A percentile compares a stretch with the other conserved stretches of the same genome.
These are phyloP conservation scores for Philaethria dido DNA, from an alignment of 2,888 invertebrate genomes.

Conservation along the genomic window DNA sequence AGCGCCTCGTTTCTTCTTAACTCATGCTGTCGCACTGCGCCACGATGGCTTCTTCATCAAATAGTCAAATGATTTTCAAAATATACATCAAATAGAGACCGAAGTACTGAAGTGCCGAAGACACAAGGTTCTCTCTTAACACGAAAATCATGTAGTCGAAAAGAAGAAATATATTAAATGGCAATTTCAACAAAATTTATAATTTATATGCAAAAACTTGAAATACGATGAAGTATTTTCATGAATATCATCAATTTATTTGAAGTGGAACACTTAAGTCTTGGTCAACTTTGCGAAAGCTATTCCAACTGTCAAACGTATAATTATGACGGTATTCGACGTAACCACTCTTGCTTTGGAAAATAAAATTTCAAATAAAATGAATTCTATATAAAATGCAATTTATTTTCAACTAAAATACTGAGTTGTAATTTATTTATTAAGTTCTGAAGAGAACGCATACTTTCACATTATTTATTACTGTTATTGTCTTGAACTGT, in stretches of 20 bases:
- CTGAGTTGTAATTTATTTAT: constrained; percentile 18
- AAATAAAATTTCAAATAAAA: constrained; percentile 16
- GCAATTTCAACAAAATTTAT: background rate
- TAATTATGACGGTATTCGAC: constrained; percentile 30
- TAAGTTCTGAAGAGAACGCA: constrained; percentile 16
- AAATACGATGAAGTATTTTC: constrained; percentile 10
- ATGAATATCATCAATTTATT: constrained; percentile 15
- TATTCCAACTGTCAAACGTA: constrained; percentile 38
- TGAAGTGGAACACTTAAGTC: constrained; percentile 16
- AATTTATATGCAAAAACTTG: constrained; percentile 7
- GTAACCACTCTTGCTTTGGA: background rate
- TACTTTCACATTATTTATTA: constrained; percentile 14
- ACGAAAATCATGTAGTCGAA: no score
- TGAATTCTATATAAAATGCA: constrained; percentile 2
- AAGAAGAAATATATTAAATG: background rate
- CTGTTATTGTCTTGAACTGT: background rate
- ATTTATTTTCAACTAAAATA: constrained; percentile 6
- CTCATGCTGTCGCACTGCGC: no score
- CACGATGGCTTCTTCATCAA: no score
- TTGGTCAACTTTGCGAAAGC: constrained; percentile 21
- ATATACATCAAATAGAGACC: no score
- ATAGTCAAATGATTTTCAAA: no score
- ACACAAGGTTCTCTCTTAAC: no score
- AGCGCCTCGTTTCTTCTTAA: no score
- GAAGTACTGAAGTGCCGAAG: no score